Evolutionary conservation across 1,140 invertebrate genomes (phyloP).

Genomic region (Drosophila subobscura): DNA sequence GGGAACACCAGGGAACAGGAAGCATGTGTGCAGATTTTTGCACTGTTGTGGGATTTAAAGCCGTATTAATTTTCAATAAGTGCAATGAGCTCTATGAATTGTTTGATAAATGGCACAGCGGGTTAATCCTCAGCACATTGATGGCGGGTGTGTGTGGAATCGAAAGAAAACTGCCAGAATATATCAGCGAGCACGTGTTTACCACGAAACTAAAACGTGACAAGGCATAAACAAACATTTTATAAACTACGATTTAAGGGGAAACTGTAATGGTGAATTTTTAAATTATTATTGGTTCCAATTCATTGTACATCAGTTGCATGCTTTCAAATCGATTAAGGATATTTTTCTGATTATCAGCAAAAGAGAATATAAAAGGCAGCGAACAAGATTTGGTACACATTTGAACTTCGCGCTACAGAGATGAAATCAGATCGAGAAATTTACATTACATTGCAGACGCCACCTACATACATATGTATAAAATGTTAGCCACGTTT

Average conservation of each 20-base stretch:
- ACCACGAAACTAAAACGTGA: slow-evolving; percentile 31
- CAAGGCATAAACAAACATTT: slow-evolving; percentile 7
- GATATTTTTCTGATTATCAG: too few species aligned
- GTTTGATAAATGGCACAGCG: slow-evolving; percentile 71
- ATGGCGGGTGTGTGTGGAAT: background rate
- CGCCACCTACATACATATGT: too few species aligned
- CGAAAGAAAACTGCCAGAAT: too few species aligned
- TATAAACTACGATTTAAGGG: background rate
- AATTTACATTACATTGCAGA: too few species aligned
- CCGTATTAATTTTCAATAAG: slow-evolving; percentile 81
- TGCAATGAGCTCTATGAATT: slow-evolving; percentile 69
- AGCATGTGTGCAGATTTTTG: slow-evolving; percentile 76
- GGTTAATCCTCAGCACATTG: slow-evolving; percentile 31
- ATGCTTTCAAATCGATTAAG: too few species aligned
- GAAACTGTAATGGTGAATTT: background rate
- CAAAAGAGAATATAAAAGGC: too few species aligned
- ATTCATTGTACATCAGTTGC: background rate
- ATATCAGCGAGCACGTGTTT: slow-evolving; percentile 46
- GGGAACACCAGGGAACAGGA: slow-evolving; percentile 12
- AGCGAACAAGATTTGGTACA: too few species aligned
- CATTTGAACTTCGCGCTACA: too few species aligned
- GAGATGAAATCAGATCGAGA: too few species aligned
- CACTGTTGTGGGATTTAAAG: slow-evolving; percentile 70
- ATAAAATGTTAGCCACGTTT: too few species aligned
- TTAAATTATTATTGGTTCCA: too few species aligned